These are phyloP conservation scores for Metridium senile DNA, from an alignment of 92 coral and sea anemone species.

Conservation along the genomic window DNA sequence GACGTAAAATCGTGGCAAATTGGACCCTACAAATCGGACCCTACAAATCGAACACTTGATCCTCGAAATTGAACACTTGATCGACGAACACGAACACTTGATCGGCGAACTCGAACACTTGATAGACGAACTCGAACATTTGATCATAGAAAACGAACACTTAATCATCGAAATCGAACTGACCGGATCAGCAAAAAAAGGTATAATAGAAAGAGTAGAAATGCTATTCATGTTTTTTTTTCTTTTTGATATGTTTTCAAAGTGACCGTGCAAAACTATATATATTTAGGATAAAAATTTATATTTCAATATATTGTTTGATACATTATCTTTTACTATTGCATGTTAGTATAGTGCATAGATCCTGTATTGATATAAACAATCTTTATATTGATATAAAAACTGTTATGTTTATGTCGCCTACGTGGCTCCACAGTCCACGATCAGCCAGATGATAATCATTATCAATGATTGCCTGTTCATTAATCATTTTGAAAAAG, in stretches of 20 bases:
- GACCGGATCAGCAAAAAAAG: neutral
- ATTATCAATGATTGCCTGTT: constrained; percentile 1
- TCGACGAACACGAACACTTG: neutral
- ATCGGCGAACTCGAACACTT: neutral
- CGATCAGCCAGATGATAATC: neutral
- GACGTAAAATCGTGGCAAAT: neutral
- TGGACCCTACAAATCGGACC: neutral
- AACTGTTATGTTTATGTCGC: neutral
- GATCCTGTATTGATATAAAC: neutral
- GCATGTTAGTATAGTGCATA: too few species aligned
- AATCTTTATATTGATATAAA: neutral
- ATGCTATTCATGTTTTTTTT: too few species aligned
- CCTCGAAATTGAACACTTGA: neutral
- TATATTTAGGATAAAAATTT: neutral
- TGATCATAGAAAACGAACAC: neutral
- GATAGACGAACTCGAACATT: neutral
- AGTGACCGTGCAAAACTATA: too few species aligned
- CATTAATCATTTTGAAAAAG: constrained; percentile 21
- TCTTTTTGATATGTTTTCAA: too few species aligned
- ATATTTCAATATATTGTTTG: neutral
- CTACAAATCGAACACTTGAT: neutral
- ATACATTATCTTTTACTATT: too few species aligned
- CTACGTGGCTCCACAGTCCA: neutral
- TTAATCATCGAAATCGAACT: too few species aligned
- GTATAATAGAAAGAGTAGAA: too few species aligned